These are phyloP conservation scores for Dinomys branickii DNA, from an alignment of 2,113 vertebrate genomes.

Conservation along the genomic window DNA sequence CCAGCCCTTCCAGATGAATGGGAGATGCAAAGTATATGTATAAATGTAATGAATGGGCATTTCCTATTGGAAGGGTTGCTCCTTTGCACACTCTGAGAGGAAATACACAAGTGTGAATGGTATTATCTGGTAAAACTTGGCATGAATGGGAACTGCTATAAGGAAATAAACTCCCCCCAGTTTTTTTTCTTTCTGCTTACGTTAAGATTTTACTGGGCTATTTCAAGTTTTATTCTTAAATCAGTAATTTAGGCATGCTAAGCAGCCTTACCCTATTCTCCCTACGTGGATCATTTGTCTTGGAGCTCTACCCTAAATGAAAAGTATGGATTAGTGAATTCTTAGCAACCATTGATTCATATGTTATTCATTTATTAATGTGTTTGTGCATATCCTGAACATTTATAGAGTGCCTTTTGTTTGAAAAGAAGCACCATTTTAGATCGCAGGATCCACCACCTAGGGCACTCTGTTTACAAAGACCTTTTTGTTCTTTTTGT, in stretches of 20 bases:
- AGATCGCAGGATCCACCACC: not conserved
- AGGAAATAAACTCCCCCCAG: constrained; percentile 23
- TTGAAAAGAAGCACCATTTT: constrained; percentile 8
- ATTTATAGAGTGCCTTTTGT: not conserved
- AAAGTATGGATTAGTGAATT: not conserved
- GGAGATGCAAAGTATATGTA: not conserved
- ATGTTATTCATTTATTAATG: constrained; percentile 2
- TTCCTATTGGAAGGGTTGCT: constrained; percentile 56
- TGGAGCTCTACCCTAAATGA: not conserved
- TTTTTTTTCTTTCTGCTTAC: not conserved
- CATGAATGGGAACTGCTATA: not conserved
- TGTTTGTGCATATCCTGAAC: not conserved
- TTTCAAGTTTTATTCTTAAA: not conserved
- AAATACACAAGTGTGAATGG: constrained; percentile 7
- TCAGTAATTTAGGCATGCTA: not conserved
- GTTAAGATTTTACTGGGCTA: constrained; percentile 44
- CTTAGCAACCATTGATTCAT: not conserved
- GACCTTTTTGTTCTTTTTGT: not conserved
- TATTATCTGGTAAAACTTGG: constrained; percentile 53
- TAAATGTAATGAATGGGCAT: constrained; percentile 57
- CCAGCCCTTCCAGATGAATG: constrained; percentile 62
- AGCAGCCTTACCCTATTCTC: not conserved
- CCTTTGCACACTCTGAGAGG: constrained; percentile 37
- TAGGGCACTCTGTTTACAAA: not conserved
- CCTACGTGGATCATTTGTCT: not conserved